Evolutionary conservation across 2,113 vertebrate species (phyloP), one percentile per base, ranked within the genome.

Genomic region (Nesoenas mayeri): DNA sequence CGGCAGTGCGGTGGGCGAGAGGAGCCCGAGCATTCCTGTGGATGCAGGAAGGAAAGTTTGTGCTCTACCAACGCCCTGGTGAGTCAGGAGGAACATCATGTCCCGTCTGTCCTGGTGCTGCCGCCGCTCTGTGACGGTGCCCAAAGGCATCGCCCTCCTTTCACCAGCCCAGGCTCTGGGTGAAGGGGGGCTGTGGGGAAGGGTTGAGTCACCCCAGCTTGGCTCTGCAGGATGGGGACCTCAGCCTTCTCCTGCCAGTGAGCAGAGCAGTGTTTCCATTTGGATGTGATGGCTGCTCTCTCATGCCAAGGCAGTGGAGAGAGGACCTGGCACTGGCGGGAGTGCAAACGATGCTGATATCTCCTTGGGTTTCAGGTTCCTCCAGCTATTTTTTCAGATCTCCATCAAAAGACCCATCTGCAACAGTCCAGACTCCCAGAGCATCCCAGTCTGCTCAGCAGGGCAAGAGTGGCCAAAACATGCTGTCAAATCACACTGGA

Each of bases 341-440:
- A 0, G 0, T 18, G 26, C 0, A 9, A 56, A 28, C 3, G 2
- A 66, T 1, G 2, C 18, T 14, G 32, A 11, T 47, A 42, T n/a
- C 67, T 95, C 66, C 79, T 42, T 65, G 1, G 2, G 47, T 53
- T 75, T 57, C 65, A 31, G 58, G 57, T 60, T 51, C 48, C 25
- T 92, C 58, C 85, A 36, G 32, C 3, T 2, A 0, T 36, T 60
- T 47, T 42, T 91, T 44, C 67, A 70, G 38, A 25, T 36, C 47
- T 56, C 79, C 65, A n/a, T 34, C 67, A 31, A 34, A 88, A 62
- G 2, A 1, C 9, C 11, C 1, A 0, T 12, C 73, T 77, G 36
- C n/a, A 40, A 32, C 22, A 34, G 42, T 13, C 40, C 54, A 36
- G 17, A n/a, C 28, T 54, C 72, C 53, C 54, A 10, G 38, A 29